Evolutionary conservation across 2,113 vertebrate species (phyloP).

Genomic region (Aptenodytes patagonicus): DNA sequence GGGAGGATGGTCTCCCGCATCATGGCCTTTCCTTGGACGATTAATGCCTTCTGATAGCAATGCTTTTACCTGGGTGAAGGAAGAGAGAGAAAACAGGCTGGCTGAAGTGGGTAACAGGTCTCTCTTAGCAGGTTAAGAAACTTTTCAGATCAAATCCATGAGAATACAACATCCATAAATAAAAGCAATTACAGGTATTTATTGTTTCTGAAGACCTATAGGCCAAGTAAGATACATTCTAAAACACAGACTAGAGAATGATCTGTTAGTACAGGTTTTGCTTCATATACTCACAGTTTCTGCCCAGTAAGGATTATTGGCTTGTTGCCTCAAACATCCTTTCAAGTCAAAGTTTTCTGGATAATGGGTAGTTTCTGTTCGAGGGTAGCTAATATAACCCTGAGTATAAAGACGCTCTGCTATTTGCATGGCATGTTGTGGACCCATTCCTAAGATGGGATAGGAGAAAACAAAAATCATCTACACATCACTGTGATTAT

Average conservation of each 20-base stretch:
- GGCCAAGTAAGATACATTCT: no score
- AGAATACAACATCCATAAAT: neutral
- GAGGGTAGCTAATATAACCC: constrained; percentile 97
- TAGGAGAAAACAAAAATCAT: neutral
- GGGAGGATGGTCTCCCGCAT: constrained; percentile 95
- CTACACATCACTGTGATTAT: neutral
- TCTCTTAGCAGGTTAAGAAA: neutral
- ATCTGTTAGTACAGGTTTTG: neutral
- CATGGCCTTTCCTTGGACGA: constrained; percentile 88
- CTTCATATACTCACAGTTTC: constrained; percentile 79
- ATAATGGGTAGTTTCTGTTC: constrained; percentile 97
- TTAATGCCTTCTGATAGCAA: constrained; percentile 88
- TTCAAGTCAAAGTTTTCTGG: constrained; percentile 96
- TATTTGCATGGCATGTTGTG: constrained; percentile 95
- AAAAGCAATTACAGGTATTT: neutral
- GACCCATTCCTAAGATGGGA: constrained; percentile 85
- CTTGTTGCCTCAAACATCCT: constrained; percentile 87
- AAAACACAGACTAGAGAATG: neutral
- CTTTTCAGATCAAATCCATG: neutral
- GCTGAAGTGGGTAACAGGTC: neutral
- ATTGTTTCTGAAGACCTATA: neutral
- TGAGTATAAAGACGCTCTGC: constrained; percentile 96
- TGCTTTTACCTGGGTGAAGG: constrained; percentile 81
- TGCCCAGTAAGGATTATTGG: constrained; percentile 87
- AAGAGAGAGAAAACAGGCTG: neutral